Evolutionary conservation across 2,888 invertebrate species (phyloP).

Genomic region (Euclidia mi): DNA sequence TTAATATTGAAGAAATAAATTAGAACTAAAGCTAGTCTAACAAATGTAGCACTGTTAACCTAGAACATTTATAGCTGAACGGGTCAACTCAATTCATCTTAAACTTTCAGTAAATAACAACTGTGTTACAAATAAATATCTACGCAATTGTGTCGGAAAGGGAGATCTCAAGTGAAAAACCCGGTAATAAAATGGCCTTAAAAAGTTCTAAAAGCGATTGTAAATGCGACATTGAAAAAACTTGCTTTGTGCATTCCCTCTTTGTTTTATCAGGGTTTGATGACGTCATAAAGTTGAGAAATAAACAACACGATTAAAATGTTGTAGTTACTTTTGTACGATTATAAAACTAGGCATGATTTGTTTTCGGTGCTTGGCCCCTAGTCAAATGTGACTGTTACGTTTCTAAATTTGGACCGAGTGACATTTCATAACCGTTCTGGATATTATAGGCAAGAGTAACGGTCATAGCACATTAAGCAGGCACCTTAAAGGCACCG

Average conservation of each 20-base stretch:
- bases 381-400: no score
- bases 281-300: slow-evolving; percentile 26
- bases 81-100: no score
- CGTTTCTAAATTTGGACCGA: no score
- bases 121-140: neutral
- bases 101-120: neutral
- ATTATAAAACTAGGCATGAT: neutral
- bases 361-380: neutral
- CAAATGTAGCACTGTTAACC: no score
- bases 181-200: slow-evolving; percentile 31
- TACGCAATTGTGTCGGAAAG: slow-evolving; percentile 3
- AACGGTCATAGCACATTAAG: no score
- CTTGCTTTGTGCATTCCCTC: slow-evolving; percentile 22
- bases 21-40: no score
- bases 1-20: no score
- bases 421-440: no score
- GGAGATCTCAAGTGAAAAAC: slow-evolving; percentile 16
- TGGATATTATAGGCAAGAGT: no score
- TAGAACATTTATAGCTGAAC: no score
- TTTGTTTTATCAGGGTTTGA: slow-evolving; percentile 23
- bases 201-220: slow-evolving; percentile 39
- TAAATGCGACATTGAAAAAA: slow-evolving; percentile 34
- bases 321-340: neutral
- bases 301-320: slow-evolving; percentile 33
- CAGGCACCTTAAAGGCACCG: no score